Evolutionary conservation across 2,888 invertebrate species (phyloP), one percentile per base, ranked within the genome.

Genomic region (Cyclophora punctaria): DNA sequence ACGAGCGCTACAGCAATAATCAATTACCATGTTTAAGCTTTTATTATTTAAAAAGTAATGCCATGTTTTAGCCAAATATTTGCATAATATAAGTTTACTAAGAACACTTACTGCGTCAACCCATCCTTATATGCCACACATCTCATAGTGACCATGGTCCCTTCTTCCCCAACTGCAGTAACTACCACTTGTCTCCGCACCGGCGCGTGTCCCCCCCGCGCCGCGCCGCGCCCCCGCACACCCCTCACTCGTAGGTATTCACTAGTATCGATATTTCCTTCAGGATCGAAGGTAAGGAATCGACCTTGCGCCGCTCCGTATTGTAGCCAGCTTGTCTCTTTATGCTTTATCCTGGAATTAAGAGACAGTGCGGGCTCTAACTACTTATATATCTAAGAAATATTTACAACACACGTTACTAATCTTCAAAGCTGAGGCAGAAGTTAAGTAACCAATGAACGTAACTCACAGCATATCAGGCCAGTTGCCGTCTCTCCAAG

Each of bases 231-330:
- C 55, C 90, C 88, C 44, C 86, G 80, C 0, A 88, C 62, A 2
- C 91, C 90, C 3, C 91, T 83, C 5, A 91, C 70, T 54, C 90
- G 88, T 34, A 93, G 55, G 55, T 78, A 84, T 48, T 74, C 63
- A 68, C 68, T 69, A 60, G 57, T 64, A 4, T 73, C 71, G 3
- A 71, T 57, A 40, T 71, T 69, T 34, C 84, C 87, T 37, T 79
- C 66, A 2, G 72, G 74, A 46, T 86, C 74, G 51, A 80, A 88
- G 0, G 88, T 75, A 48, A 80, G 83, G 51, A 93, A 69, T 20
- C 89, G 87, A 0, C 93, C 94, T 56, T 90, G 84, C 20, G 92
- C 65, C 0, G 87, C 80, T 3, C 94, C 94, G 78, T 90, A 93
- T 66, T 93, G 93, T 55, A 91, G 81, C 74, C 90, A 92, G 47